Conservation (phyloP, 2,888 invertebrate species). For the Lacanobia oleracea region DNA sequence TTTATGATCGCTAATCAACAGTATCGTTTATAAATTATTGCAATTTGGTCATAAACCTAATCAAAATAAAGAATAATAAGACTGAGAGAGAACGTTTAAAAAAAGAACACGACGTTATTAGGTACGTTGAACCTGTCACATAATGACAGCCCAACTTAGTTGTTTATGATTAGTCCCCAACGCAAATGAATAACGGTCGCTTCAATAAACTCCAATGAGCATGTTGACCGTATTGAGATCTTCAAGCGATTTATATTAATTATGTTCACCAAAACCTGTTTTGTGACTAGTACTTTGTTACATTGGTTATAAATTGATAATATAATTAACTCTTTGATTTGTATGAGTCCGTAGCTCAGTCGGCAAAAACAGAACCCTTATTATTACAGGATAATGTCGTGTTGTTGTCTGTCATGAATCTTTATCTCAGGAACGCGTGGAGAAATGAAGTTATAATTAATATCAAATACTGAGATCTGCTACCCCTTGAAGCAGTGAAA, state of each 20-base stretch:
- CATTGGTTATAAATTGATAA: slow-evolving; percentile 25
- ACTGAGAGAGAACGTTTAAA: slow-evolving; percentile 8
- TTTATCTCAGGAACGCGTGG: too few relatives aligned
- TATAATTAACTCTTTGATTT: slow-evolving; percentile 18
- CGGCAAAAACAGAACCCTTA: too few relatives aligned
- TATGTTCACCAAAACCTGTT: slow-evolving; percentile 63
- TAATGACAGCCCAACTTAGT: slow-evolving; percentile 36
- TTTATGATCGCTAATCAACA: slow-evolving; percentile 47
- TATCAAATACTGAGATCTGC: too few relatives aligned
- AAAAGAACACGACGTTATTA: slow-evolving; percentile 18
- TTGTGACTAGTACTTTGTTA: slow-evolving; percentile 9
- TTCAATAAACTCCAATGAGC: slow-evolving; percentile 61
- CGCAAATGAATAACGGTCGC: slow-evolving; percentile 70
- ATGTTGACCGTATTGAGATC: slow-evolving; percentile 71
- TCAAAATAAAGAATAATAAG: slow-evolving; percentile 25
- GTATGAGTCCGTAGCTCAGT: too few relatives aligned
- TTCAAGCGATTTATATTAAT: slow-evolving; percentile 43
- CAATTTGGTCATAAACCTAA: slow-evolving; percentile 24
- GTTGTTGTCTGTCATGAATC: too few relatives aligned
- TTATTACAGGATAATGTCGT: too few relatives aligned
- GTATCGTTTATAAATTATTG: slow-evolving; percentile 26
- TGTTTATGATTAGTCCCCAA: slow-evolving; percentile 51
- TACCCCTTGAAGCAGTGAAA: too few relatives aligned
- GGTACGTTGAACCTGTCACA: slow-evolving; percentile 52
- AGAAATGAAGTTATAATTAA: too few relatives aligned